Evolutionary conservation across 1,140 invertebrate species (phyloP).

Genomic region (Heliconius hewitsoni): DNA sequence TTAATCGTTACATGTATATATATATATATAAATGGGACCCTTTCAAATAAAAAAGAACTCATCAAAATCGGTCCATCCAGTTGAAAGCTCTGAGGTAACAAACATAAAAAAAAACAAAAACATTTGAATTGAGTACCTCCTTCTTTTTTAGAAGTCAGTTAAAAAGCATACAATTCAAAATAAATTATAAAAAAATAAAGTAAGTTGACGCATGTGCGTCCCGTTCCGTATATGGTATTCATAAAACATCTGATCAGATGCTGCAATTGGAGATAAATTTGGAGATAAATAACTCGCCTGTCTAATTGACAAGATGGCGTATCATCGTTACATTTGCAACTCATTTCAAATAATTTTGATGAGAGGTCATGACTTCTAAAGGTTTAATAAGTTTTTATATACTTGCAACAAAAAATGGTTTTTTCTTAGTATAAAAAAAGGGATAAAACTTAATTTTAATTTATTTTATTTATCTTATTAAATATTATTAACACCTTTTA

Average conservation of each 20-base stretch:
- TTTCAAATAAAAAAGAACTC: no score
- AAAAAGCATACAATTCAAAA: no score
- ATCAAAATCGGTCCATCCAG: no score
- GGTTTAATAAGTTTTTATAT: not conserved
- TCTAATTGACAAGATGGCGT: not conserved
- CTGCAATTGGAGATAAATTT: conserved; percentile 1
- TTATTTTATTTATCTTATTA: not conserved
- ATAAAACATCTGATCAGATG: conserved; percentile 4
- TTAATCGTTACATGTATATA: no score
- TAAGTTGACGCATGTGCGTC: not conserved
- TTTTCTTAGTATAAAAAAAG: no score
- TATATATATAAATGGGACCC: no score
- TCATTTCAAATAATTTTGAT: not conserved
- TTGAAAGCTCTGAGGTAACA: no score
- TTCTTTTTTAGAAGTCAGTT: no score
- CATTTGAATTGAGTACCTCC: no score
- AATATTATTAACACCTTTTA: no score
- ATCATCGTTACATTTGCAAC: not conserved
- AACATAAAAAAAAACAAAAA: no score
- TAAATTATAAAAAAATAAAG: not conserved
- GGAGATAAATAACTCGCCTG: not conserved
- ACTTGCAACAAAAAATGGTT: not conserved
- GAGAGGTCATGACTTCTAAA: not conserved
- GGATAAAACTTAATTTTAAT: not conserved
- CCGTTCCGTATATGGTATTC: not conserved